Evolutionary conservation across 2,888 invertebrate genomes (phyloP).

Genomic region (Choreutis nemorana): DNA sequence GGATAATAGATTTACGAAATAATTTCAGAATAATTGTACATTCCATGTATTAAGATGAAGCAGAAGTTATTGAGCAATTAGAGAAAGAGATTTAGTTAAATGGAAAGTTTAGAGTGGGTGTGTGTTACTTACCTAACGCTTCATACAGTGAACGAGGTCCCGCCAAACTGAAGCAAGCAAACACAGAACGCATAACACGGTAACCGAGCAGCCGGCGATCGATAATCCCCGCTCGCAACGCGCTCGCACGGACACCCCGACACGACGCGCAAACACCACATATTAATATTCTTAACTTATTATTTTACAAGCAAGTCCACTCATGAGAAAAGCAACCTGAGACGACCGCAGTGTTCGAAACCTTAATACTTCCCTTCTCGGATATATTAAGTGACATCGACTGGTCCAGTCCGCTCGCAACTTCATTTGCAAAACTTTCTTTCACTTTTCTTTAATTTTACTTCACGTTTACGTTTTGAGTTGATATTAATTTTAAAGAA

Average conservation of each 20-base stretch:
- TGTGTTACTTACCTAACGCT: constrained; percentile 38
- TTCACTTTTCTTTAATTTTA: too few relatives aligned
- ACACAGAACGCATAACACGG: constrained; percentile 45
- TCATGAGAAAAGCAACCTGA: constrained; percentile 66
- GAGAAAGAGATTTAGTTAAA: too few relatives aligned
- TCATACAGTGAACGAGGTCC: constrained; percentile 35
- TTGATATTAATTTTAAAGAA: too few relatives aligned
- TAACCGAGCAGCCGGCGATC: constrained; percentile 47
- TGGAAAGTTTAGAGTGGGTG: too few relatives aligned
- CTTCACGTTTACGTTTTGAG: too few relatives aligned
- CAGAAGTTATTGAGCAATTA: too few relatives aligned
- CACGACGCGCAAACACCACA: constrained; percentile 42
- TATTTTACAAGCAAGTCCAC: constrained; percentile 64
- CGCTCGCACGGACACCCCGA: constrained; percentile 28
- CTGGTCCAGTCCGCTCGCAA: constrained; percentile 37
- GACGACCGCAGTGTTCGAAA: constrained; percentile 65
- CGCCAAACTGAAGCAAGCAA: constrained; percentile 49
- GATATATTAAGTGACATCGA: constrained; percentile 62
- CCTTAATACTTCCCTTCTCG: constrained; percentile 66
- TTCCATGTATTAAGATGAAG: too few relatives aligned
- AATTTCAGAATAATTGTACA: too few relatives aligned
- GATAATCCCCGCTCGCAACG: constrained; percentile 44
- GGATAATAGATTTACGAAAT: too few relatives aligned
- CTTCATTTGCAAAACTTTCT: constrained; percentile 31
- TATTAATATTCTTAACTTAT: constrained; percentile 57